Base-by-base conservation (phyloP, 2,113 vertebrate species). In the Bubo bubo region DNA sequence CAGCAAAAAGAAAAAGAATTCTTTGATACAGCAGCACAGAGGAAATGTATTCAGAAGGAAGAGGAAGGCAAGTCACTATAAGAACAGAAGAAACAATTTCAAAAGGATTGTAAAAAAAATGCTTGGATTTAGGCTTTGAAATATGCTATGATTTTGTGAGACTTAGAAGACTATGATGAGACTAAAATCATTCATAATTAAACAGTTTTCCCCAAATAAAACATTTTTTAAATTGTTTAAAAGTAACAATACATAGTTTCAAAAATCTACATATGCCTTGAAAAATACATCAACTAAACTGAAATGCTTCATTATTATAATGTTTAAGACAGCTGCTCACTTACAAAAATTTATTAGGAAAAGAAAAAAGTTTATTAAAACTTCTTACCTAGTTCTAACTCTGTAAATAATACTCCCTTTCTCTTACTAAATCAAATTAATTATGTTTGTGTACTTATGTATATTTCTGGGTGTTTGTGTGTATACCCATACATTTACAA, bases 1-100 rank as follows among this genome's bases (percentile, higher is more conserved):
- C 85, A 94, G 64, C 82, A 93, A 80, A 96, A 94, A 89, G 63
- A 93, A 92, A 86, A 89, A 58, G 19, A 88, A 52, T 88, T 94
- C 82, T 97, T 97, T 97, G 95, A 96, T 91, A 96, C 56, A 79
- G 63, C 28, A 81, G 41, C 93, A 93, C 92, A 96, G 96, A 96
- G 91, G 91, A 97, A 97, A 97, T 94, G 75, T 84, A 94, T 94
- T 97, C 92, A 93, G 89, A 94, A 81, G 82, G 93, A 95, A 95
- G 82, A 91, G 73, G 88, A 95, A 97, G 68, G 73, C 71, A 96
- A 95, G 75, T 66, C 82, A 92, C 81, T 76, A 62, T 56, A 39
- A 95, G 92, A 97, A 93, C 85, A 93, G 89, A 97, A 90, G 58
- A 77, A 92, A 90, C 49, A 10, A 39, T 91, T 91, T 95, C 84